Evolutionary conservation across 2,888 invertebrate genomes (phyloP).

Genomic region (Conistra vaccinii): DNA sequence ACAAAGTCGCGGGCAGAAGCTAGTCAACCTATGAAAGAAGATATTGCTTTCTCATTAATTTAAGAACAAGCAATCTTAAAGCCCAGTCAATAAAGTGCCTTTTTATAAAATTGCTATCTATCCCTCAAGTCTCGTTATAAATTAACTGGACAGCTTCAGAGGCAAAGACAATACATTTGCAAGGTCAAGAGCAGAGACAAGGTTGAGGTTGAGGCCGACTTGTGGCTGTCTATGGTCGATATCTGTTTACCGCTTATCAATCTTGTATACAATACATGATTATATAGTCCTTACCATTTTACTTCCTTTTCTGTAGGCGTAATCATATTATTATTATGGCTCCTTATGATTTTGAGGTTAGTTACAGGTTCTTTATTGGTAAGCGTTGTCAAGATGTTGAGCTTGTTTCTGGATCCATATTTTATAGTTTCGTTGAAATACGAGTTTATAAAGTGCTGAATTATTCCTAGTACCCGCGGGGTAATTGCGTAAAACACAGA

Average conservation of each 20-base stretch:
- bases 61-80: conserved; percentile 18
- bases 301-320: not conserved
- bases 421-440: not conserved
- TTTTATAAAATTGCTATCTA: conserved; percentile 10
- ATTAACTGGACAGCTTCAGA: conserved; percentile 30
- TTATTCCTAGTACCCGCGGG: too few relatives aligned
- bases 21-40: not conserved
- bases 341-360: too few relatives aligned
- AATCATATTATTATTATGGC: not conserved
- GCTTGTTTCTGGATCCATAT: not conserved
- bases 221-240: conserved; percentile 39
- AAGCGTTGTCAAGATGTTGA: not conserved
- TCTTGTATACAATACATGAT: not conserved
- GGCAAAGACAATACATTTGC: conserved; percentile 32
- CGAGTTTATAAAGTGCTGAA: too few relatives aligned
- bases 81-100: not conserved
- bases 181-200: conserved; percentile 61
- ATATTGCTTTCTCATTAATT: not conserved
- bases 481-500: too few relatives aligned
- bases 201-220: conserved; percentile 56
- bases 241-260: conserved; percentile 29
- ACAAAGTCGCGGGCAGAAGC: too few relatives aligned
- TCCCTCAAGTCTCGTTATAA: conserved; percentile 19
- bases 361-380: not conserved
- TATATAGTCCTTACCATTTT: not conserved